These are phyloP conservation scores for Colostygia pectinataria DNA, from an alignment of 2,888 invertebrate species.

Conservation along the genomic window DNA sequence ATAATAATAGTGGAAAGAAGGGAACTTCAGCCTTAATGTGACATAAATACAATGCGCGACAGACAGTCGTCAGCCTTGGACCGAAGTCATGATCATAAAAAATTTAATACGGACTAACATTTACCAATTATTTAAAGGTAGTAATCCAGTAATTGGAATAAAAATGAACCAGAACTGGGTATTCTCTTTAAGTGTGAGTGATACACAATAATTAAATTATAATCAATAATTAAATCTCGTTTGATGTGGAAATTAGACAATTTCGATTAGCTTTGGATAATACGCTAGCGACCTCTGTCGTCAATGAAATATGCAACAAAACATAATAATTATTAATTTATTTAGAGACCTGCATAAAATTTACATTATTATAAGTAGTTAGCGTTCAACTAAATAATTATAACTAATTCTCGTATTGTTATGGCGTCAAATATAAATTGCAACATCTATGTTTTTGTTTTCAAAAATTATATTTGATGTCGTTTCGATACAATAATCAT, in stretches of 20 bases:
- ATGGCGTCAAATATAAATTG: conserved; percentile 30
- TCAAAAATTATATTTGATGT: conserved; percentile 27
- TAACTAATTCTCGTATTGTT: conserved; percentile 44
- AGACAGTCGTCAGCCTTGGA: too few species aligned
- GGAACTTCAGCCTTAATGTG: too few species aligned
- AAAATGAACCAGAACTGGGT: too few species aligned
- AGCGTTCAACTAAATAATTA: conserved; percentile 63
- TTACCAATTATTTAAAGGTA: too few species aligned
- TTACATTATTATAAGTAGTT: conserved; percentile 75
- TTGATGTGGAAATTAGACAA: background rate
- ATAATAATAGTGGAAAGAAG: too few species aligned
- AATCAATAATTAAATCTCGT: background rate
- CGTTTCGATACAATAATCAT: conserved; percentile 25
- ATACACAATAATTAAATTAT: conserved; percentile 2
- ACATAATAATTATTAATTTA: conserved; percentile 42
- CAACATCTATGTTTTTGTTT: conserved; percentile 14
- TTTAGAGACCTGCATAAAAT: conserved; percentile 73
- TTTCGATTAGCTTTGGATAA: conserved; percentile 9
- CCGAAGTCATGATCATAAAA: too few species aligned
- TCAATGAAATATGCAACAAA: conserved; percentile 37
- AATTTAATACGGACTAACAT: too few species aligned
- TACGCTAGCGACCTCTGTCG: conserved; percentile 29
- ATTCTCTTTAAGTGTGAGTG: background rate
- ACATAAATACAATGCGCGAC: too few species aligned
- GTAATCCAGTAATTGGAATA: background rate